phyloP scores from a whole-genome alignment of 2,888 invertebrate genomes.

The Scaptomyza tumidula region DNA sequence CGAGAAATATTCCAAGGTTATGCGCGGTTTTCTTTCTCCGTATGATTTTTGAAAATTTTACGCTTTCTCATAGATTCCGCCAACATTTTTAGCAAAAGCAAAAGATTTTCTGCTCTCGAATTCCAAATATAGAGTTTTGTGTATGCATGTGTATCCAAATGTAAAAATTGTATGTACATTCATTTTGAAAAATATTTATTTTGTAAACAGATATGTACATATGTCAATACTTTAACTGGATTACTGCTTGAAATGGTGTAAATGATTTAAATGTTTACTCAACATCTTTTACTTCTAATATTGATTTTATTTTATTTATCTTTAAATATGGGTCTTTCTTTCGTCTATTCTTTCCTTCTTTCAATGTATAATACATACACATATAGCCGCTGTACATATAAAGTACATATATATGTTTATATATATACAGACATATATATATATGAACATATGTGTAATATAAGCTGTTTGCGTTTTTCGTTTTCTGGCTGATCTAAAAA shows the following conservation, averaged over 20 bases:
- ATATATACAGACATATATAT: constrained; percentile 18
- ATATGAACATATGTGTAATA: constrained; percentile 63
- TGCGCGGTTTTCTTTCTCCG: constrained; percentile 43
- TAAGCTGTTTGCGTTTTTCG: constrained; percentile 82
- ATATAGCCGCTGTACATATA: constrained; percentile 1
- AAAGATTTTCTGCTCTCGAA: constrained; percentile 28
- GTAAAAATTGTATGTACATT: background rate
- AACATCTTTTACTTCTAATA: background rate
- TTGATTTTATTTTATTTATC: background rate
- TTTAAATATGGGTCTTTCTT: background rate
- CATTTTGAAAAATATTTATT: constrained; percentile 12
- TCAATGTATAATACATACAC: constrained; percentile 5
- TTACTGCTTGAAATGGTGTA: background rate
- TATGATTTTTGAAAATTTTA: constrained; percentile 38
- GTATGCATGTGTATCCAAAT: constrained; percentile 6
- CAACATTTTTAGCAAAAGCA: constrained; percentile 21
- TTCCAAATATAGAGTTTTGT: constrained; percentile 50
- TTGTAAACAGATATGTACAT: constrained; percentile 5
- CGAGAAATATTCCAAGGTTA: constrained; percentile 55
- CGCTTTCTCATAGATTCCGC: constrained; percentile 34
- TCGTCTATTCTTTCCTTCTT: constrained; percentile 6
- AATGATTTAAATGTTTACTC: background rate
- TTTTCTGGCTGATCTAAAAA: constrained; percentile 69
- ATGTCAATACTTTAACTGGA: constrained; percentile 19
- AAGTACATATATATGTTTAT: constrained; percentile 18